Evolutionary conservation across 1,140 invertebrate species (phyloP).

Genomic region (Mesaphorura yosii): DNA sequence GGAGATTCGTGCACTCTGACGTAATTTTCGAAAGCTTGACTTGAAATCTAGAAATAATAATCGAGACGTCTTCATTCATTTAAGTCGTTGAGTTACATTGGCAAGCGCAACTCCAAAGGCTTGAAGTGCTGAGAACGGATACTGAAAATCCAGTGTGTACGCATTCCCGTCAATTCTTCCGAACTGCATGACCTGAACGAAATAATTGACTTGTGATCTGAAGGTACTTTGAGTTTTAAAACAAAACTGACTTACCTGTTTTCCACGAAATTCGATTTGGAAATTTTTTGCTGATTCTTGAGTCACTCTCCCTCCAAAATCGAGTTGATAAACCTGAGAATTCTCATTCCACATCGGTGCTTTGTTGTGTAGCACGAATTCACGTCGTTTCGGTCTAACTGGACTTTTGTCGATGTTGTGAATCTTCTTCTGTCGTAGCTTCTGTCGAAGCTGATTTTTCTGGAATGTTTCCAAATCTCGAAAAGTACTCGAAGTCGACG

Average conservation of each 20-base stretch:
- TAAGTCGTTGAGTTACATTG: conserved; percentile 95
- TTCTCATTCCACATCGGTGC: conserved; percentile 99
- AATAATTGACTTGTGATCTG: not conserved
- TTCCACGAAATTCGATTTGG: conserved; percentile 93
- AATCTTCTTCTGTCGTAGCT: conserved; percentile 37
- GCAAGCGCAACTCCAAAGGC: conserved; percentile 96
- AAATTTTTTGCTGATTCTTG: conserved; percentile 99
- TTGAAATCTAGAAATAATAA: not conserved
- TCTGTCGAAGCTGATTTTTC: conserved; percentile 83
- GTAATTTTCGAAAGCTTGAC: too few relatives aligned
- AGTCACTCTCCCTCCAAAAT: conserved; percentile 97
- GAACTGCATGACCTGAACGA: conserved; percentile 90
- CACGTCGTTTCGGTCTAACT: conserved; percentile 46
- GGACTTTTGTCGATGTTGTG: conserved; percentile 33
- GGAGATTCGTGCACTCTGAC: too few relatives aligned
- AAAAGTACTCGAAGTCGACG: conserved; percentile 44
- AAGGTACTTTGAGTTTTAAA: not conserved
- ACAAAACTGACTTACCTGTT: conserved; percentile 57
- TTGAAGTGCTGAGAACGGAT: conserved; percentile 95
- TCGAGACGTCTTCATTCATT: conserved; percentile 49
- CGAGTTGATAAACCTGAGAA: conserved; percentile 96
- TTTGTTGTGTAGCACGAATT: conserved; percentile 96
- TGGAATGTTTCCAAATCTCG: conserved; percentile 86
- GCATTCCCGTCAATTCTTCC: conserved; percentile 96
- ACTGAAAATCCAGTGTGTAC: conserved; percentile 97